These are phyloP conservation scores for Phodopus roborovskii DNA, from an alignment of 2,113 vertebrate genomes.

Conservation along the genomic window DNA sequence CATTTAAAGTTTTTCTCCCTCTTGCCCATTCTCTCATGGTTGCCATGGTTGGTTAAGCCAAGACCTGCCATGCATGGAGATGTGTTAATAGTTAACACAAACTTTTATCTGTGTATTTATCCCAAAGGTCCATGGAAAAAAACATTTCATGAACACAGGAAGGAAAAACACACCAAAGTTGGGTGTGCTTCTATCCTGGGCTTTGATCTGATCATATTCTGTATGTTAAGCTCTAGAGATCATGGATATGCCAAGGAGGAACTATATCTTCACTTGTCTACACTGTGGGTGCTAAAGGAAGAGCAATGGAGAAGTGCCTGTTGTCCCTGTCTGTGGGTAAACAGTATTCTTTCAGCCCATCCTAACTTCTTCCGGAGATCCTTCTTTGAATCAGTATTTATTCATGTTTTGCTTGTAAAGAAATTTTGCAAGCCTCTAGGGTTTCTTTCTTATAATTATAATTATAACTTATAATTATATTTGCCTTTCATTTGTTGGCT, in stretches of 20 bases:
- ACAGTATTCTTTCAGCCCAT: neutral
- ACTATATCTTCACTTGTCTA: neutral
- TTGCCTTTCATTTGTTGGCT: neutral
- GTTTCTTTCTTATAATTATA: slow-evolving; percentile 47
- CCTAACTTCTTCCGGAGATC: neutral
- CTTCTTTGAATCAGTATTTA: neutral
- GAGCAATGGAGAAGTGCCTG: neutral
- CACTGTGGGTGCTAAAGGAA: rapidly evolving
- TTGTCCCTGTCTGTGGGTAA: neutral
- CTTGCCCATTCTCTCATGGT: neutral
- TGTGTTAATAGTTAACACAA: neutral
- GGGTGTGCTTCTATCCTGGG: neutral
- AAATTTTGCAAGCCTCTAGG: neutral
- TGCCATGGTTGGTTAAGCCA: neutral
- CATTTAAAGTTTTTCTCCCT: neutral
- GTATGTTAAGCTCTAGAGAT: neutral
- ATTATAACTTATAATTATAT: neutral
- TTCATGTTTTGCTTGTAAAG: neutral
- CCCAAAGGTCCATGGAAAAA: slow-evolving; percentile 1
- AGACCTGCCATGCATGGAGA: neutral
- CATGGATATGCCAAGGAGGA: neutral
- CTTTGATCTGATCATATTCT: neutral
- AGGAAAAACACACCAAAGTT: neutral
- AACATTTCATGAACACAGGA: neutral
- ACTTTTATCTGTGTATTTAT: neutral